Base-by-base conservation (phyloP, 2,888 invertebrate species). In the Harmothoe impar region DNA sequence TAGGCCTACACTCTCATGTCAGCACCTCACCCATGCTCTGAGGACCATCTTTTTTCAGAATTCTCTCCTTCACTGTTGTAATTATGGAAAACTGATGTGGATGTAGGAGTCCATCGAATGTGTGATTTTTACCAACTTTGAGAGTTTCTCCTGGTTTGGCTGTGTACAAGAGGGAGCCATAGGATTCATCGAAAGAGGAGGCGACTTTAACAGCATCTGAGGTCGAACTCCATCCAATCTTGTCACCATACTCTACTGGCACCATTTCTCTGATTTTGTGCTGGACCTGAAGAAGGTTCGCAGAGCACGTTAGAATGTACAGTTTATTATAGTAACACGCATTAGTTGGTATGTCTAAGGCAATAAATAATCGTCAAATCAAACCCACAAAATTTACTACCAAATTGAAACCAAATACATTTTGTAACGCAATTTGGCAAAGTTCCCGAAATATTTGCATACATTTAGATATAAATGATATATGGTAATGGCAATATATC, bases 31-130 rank as follows among this genome's bases (percentile, higher is more conserved):
- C 43, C 43, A 3, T 43, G 43, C 10, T 43, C 5, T 3, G 10
- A 3, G 10, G 3, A 7, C 43, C 43, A 43, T 43, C 43, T 10
- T 62, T 62, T 20, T 5, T n/a, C 20, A n/a, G 20, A 62, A 62
- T 12, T 5, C 62, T 62, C n/a, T 62, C 7, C 62, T 43, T 51
- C 35, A 84, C 51, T 33, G 23, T n/a, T 23, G 51, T 12, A 33
- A 10, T n/a, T 17, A 84, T 84, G 23, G 35, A 35, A 29, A 86
- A 86, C 0, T n/a, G 15, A 23, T 54, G 56, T 20, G 86, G 86
- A 15, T 86, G 86, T n/a, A 86, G 1, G 15, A 86, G 86, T 29
- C 54, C 86, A 29, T 86, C 86, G 54, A 86, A 86, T 15, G 52
- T 86, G 86, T 86, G 52, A 29, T 86, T 86, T 1, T 1, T 25